These are phyloP conservation scores for Cryptocheilus praepositus DNA, from an alignment of 2,888 invertebrate species.

Conservation along the genomic window DNA sequence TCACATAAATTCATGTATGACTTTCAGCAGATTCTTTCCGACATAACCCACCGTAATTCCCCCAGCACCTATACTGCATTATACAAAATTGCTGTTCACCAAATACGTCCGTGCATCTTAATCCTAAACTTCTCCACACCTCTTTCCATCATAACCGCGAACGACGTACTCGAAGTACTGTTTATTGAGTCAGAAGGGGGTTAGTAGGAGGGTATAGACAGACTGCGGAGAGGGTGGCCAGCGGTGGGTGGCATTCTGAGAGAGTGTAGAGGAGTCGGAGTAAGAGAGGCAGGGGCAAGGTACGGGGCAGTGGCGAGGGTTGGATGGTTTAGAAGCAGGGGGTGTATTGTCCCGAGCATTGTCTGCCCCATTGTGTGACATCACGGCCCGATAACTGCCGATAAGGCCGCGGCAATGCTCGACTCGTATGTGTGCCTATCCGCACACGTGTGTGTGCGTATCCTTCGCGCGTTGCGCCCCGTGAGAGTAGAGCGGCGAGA, in stretches of 20 bases:
- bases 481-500: slow-evolving; percentile 26
- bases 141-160: no score
- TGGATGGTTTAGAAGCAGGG: slow-evolving; percentile 59
- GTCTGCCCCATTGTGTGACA: slow-evolving; percentile 75
- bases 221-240: slow-evolving; percentile 7
- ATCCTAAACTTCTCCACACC: no score
- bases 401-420: slow-evolving; percentile 72
- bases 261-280: slow-evolving; percentile 32
- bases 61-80: no score
- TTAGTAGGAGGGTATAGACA: slow-evolving; percentile 12
- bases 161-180: no score
- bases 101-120: no score
- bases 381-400: slow-evolving; percentile 75
- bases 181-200: no score
- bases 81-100: no score
- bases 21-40: no score
- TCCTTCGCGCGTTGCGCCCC: slow-evolving; percentile 33
- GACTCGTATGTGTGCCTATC: slow-evolving; percentile 31
- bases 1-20: no score
- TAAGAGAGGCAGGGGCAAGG: slow-evolving; percentile 37
- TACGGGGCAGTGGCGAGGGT: slow-evolving; percentile 44
- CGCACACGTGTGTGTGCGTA: slow-evolving; percentile 40
- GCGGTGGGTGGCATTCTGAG: slow-evolving; percentile 16
- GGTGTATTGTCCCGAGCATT: slow-evolving; percentile 73
- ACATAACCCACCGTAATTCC: no score